Evolutionary conservation across 2,888 invertebrate genomes (phyloP).

Genomic region (Melanophora roralis): DNA sequence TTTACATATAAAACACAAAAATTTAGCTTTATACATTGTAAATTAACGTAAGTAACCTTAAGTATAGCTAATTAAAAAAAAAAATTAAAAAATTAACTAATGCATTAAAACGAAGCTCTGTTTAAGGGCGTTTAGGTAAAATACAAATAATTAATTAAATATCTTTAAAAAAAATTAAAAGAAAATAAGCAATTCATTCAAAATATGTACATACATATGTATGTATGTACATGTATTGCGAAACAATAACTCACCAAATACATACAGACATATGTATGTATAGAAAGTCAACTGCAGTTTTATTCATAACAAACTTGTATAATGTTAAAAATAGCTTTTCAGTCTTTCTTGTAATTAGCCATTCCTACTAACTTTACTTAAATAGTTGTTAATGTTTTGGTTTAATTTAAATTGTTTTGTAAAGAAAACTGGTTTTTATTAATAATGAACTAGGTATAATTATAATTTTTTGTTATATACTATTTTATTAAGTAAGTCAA

Average conservation of each 20-base stretch:
- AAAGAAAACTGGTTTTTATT: no score
- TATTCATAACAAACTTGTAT: slow-evolving; percentile 51
- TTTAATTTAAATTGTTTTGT: no score
- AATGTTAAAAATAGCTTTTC: no score
- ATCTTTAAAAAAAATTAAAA: slow-evolving; percentile 41
- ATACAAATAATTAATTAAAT: slow-evolving; percentile 43
- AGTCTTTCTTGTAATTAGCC: no score
- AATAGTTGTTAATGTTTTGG: no score
- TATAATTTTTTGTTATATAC: no score
- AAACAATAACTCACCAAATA: slow-evolving; percentile 8
- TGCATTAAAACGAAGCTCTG: slow-evolving; percentile 60
- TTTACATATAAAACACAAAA: slow-evolving; percentile 62
- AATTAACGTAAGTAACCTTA: slow-evolving; percentile 65
- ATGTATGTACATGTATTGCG: slow-evolving; percentile 25
- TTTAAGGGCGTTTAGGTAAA: slow-evolving; percentile 60
- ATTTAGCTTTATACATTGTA: slow-evolving; percentile 72
- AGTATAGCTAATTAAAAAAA: slow-evolving; percentile 67
- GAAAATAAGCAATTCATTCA: slow-evolving; percentile 8
- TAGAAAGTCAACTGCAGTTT: slow-evolving; percentile 22
- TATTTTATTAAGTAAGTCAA: no score
- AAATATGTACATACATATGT: slow-evolving; percentile 31
- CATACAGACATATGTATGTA: not conserved
- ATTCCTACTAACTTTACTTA: no score
- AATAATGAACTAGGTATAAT: no score
- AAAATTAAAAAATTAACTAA: slow-evolving; percentile 22